Base-by-base conservation (phyloP, 2,888 invertebrate genomes). In the Cordilura impudica region DNA sequence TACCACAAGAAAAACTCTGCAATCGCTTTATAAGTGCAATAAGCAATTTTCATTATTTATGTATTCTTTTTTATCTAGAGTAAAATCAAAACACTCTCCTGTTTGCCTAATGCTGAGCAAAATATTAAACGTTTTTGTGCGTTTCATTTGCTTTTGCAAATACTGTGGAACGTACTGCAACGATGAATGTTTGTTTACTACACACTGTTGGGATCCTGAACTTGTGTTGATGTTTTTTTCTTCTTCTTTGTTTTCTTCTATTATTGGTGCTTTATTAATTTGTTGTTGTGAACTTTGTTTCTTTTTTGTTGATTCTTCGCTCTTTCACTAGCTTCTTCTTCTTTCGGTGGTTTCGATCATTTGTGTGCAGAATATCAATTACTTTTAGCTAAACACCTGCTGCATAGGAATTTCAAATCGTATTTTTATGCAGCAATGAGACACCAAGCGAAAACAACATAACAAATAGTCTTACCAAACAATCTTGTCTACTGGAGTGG, bases 331-430 rank as follows among this genome's bases (percentile, higher is more conserved):
- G 39, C 29, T 35, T 26, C 23, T 58, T 63, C 31, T 49, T 70
- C 56, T 63, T 49, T 56, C 53, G 65, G 71, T 71, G 58, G 70
- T 77, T 78, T 78, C 75, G 81, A 76, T 85, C 85, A 85, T 85
- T 72, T 87, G 87, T 87, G 87, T 84, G 85, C 84, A 83, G 89
- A 88, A 89, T 88, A 88, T 88, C 88, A 89, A 89, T 89, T 89
- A 89, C 89, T 89, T 89, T 87, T 88, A n/a, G 88, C 88, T 88
- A 89, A 89, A 89, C 89, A 89, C 89, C 89, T 89, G 89, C 89
- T 88, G 85, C 87, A 88, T 85, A 85, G 89, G 89, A 89, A 89
- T 89, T 88, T 85, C 81, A 71, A 75, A 71, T 71, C 67, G 35
- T 83, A 75, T 61, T 8, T 39, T n/a, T n/a, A 31, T 69, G 70